phyloP scores from a whole-genome alignment of 2,113 vertebrate species.

The Paraplagusia blochii region DNA sequence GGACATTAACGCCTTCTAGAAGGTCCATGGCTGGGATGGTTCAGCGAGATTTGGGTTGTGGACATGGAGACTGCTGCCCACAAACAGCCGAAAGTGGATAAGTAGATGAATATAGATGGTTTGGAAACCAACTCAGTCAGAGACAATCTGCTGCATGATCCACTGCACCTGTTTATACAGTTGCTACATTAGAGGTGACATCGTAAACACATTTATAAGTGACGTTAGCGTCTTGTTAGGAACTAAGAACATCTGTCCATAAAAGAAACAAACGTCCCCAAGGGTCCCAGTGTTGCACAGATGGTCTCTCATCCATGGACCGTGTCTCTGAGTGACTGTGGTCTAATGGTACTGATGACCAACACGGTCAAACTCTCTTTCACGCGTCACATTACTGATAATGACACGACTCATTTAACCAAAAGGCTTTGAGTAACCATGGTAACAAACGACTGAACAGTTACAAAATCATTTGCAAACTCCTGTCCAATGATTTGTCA shows the following conservation, averaged over 20 bases:
- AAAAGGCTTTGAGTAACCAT: neutral
- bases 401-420: neutral
- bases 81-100: no score
- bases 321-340: conserved; percentile 2
- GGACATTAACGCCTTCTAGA: no score
- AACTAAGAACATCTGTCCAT: conserved; percentile 40
- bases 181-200: neutral
- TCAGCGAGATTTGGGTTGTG: no score
- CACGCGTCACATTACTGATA: neutral
- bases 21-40: no score
- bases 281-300: conserved; percentile 39
- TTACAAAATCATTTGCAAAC: neutral
- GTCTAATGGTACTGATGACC: neutral
- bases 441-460: neutral
- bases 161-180: conserved; percentile 29
- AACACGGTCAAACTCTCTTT: neutral
- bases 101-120: no score
- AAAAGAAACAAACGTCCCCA: neutral
- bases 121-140: conserved; percentile 3
- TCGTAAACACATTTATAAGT: conserved; percentile 20
- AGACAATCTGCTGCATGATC: conserved; percentile 17
- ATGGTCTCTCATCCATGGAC: conserved; percentile 53
- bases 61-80: no score
- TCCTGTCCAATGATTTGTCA: no score
- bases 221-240: conserved; percentile 29